Evolutionary conservation across 2,113 vertebrate genomes (phyloP).

Genomic region (Alces alces): DNA sequence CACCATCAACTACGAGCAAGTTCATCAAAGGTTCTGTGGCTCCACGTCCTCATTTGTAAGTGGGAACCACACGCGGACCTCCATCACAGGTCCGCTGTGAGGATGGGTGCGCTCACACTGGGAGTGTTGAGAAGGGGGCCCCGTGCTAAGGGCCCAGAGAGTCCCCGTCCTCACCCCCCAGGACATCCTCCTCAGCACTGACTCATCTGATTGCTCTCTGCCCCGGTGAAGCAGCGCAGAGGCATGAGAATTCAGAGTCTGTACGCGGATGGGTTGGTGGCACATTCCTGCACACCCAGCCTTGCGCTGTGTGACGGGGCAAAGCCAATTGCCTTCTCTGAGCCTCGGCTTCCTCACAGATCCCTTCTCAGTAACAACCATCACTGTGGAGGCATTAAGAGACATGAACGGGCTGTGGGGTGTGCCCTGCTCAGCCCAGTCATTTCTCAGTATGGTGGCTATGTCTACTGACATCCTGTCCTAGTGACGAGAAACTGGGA

Average conservation of each 20-base stretch:
- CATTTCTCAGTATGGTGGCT: fast-evolving
- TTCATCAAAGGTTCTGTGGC: neutral
- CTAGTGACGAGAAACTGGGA: fast-evolving
- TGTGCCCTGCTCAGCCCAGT: fast-evolving
- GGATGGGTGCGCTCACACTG: too few relatives aligned
- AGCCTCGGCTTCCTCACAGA: neutral
- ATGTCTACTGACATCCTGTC: neutral
- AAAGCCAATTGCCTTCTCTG: neutral
- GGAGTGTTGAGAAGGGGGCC: too few relatives aligned
- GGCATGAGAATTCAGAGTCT: fast-evolving
- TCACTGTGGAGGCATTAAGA: fast-evolving
- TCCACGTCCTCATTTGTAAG: neutral
- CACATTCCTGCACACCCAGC: neutral
- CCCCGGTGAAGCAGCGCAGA: neutral
- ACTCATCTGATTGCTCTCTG: neutral
- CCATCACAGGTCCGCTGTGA: fast-evolving
- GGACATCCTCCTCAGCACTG: fast-evolving
- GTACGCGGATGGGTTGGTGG: too few relatives aligned
- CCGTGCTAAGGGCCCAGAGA: fast-evolving
- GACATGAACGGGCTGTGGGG: fast-evolving
- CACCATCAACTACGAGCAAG: neutral
- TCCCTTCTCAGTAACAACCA: neutral
- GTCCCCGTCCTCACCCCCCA: fast-evolving
- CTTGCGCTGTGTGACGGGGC: neutral
- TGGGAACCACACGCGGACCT: neutral